Evolutionary conservation across 2,888 invertebrate genomes (phyloP).

Genomic region (Scaptomyza reducta): DNA sequence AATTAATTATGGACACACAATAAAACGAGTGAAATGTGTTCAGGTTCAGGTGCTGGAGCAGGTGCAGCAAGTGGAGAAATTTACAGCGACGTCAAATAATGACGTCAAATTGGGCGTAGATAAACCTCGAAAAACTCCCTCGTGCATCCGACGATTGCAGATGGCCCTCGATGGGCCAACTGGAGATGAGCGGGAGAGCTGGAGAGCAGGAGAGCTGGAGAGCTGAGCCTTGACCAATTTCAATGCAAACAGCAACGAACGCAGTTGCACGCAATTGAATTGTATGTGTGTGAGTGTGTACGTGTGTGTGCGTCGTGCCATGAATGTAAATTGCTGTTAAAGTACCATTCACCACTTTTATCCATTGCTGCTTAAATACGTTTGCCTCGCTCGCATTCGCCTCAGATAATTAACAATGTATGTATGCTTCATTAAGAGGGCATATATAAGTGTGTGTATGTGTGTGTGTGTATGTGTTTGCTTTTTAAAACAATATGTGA

Average conservation of each 20-base stretch:
- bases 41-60: constrained; percentile 9
- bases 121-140: constrained; percentile 10
- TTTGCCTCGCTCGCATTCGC: constrained; percentile 28
- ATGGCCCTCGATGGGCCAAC: constrained; percentile 8
- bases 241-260: constrained; percentile 50
- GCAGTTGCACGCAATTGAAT: constrained; percentile 1
- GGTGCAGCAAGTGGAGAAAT: constrained; percentile 36
- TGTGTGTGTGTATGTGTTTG: constrained; percentile 16
- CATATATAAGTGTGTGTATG: constrained; percentile 15
- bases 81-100: constrained; percentile 39
- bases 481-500: background rate
- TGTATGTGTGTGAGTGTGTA: background rate
- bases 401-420: constrained; percentile 72
- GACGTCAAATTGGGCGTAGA: constrained; percentile 58
- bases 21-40: constrained; percentile 36
- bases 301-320: constrained; percentile 13
- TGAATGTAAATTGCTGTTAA: constrained; percentile 63
- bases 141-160: constrained; percentile 21
- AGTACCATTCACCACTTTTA: constrained; percentile 56
- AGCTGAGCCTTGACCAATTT: constrained; percentile 64
- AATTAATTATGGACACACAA: constrained; percentile 69
- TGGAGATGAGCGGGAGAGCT: background rate
- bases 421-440: constrained; percentile 32
- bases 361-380: constrained; percentile 21
- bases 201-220: background rate